These are phyloP conservation scores for Psammodynastes pulverulentus DNA, from an alignment of 2,113 vertebrate genomes.

Conservation along the genomic window DNA sequence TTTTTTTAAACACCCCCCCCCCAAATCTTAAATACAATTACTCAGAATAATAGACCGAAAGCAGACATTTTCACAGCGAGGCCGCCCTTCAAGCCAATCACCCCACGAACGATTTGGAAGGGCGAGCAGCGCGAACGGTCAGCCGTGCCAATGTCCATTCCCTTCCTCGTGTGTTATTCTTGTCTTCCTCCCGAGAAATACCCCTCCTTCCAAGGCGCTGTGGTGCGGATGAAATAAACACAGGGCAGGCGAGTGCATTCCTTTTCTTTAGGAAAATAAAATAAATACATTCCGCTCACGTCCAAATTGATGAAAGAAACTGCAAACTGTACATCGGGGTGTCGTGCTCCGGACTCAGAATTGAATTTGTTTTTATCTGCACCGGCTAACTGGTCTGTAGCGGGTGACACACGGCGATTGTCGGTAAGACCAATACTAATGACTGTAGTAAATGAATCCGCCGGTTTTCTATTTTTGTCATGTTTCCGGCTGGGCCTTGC, in stretches of 20 bases:
- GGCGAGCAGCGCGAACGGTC: neutral
- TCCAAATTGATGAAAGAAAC: neutral
- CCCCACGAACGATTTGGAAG: neutral
- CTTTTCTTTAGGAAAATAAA: neutral
- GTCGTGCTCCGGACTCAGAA: neutral
- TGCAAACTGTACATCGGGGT: neutral
- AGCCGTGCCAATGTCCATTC: fast-evolving
- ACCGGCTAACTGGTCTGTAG: neutral
- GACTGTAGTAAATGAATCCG: neutral
- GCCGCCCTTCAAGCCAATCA: neutral
- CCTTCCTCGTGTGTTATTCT: neutral
- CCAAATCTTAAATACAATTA: neutral
- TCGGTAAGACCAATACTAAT: neutral
- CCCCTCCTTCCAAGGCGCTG: neutral
- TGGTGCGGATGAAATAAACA: neutral
- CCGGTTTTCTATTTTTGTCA: neutral
- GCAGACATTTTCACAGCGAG: neutral
- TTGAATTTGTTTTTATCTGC: too few species aligned
- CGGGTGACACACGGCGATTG: neutral
- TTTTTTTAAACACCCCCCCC: too few species aligned
- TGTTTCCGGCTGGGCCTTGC: neutral
- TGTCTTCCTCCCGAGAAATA: neutral
- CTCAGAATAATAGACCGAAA: neutral
- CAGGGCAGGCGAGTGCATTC: neutral
- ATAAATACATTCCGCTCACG: neutral